Base-by-base conservation (phyloP, 2,113 vertebrate genomes). In the Macaca mulatta region DNA sequence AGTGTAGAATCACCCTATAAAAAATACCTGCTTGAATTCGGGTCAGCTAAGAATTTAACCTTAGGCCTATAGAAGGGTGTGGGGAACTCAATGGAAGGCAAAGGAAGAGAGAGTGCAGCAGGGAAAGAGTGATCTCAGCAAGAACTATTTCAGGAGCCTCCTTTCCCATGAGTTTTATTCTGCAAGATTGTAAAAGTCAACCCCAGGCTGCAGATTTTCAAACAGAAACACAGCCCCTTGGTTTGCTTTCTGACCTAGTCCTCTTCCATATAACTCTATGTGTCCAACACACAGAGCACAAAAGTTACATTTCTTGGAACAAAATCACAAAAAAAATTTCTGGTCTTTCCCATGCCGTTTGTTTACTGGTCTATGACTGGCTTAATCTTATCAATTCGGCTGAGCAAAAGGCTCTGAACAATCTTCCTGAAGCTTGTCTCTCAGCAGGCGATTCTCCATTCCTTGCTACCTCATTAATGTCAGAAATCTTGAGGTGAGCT, bases 311-410 rank as follows among this genome's bases (percentile, higher is more conserved):
- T 95, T 95, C 57, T 87, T 97, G 92, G 93, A 96, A 35, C 52
- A 64, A 70, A 86, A 70, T 59, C 79, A 59, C 72, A 25, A 27
- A 64, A 30, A 82, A 86, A 25, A 94, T 20, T 87, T 93, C 89
- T 97, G 55, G 69, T 78, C 79, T 96, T 87, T 96, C 75, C 96
- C 81, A 43, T 57, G 92, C 38, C 64, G 82, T 94, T 95, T 96
- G 96, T 97, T 95, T 92, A 95, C 96, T 55, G 59, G 94, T 85
- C 75, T 95, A 38, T 0, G 45, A 69, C 52, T 85, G 45, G 92
- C 80, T 96, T 97, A 94, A 96, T 97, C 97, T 97, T 97, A 97
- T 97, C 96, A 92, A 96, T 78, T 92, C 83, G 88, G 85, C 95
- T 64, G 78, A 91, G 85, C 89, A 48, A 81, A 80, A 86, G 8